Base-by-base conservation (phyloP, 2,113 vertebrate genomes). In the Sphyrna mokarran region DNA sequence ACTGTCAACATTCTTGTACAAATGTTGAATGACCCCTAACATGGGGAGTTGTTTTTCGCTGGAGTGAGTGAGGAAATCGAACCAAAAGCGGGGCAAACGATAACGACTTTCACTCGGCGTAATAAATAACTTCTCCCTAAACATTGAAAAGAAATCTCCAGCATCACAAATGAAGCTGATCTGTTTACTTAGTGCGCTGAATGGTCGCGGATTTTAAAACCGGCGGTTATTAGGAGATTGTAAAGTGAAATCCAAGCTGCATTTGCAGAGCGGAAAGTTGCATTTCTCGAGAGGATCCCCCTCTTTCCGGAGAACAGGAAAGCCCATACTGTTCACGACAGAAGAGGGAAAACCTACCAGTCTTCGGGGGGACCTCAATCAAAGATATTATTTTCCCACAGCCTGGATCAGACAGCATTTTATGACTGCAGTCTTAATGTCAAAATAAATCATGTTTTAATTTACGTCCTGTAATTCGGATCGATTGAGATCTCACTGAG, bases 171-270 rank as follows among this genome's bases (percentile, higher is more conserved):
- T 95, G 23, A 70, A 29, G 69, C 68, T 26, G 68, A 43, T 95
- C 69, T 95, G 93, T 95, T 95, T 72, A 54, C 14, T 76, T 95
- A 70, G 70, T 33, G 37, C 40, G 26, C 68, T 29, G 54, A 93
- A n/a, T 93, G 89, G 89, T 37, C 61, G 61, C n/a, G 63, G 61
- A 66, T 66, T 93, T 93, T 54, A 54, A 54, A 37, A 93, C 89
- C 33, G 61, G 58, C 89, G n/a, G n/a, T 58, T 91, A 91, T 91
- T 61, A 91, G 87, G 96, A 97, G 95, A 97, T 96, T 85, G 96
- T 96, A 98, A 98, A 99, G 98, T 98, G 98, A 98, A 98, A 98
- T 98, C 98, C 98, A 98, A 98, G 98, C 98, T 98, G 98, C 97
- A 97, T 93, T 23, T 95, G 96, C 96, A 96, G 96, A 97, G 97